Base-by-base conservation (phyloP, 2,888 invertebrate species). In the Clistopyga incitator region DNA sequence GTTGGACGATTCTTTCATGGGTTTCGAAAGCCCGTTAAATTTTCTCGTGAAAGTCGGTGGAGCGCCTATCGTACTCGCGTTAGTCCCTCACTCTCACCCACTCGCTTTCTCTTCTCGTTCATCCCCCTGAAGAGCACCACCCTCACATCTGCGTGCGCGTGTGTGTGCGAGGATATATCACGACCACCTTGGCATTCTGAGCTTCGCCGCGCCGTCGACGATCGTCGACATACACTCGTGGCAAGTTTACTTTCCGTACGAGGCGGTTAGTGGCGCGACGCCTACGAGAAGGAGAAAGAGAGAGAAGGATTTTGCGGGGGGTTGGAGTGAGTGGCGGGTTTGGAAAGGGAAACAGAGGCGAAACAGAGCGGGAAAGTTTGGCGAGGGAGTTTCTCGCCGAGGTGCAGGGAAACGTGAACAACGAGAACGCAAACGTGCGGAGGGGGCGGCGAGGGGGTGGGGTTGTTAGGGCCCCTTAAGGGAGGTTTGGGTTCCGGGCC, bases 1-100 rank as follows among this genome's bases (percentile, higher is more conserved):
- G 88, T 89, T 87, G 85, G 67, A 86, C 86, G 88, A 89, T 88
- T 89, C 88, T 89, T 90, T 89, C 87, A 85, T 87, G 87, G 84
- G 71, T 71, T 56, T 20, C 38, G 34, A 82, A 64, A 81, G 84
- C 81, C 77, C 87, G 87, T 90, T 87, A 86, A 90, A 89, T 88
- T 89, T 86, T 77, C 80, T 74, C 61, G 67, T 29, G 61, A 29
- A 65, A 34, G 18, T 52, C 64, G 52, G 38, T 59, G 47, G 68
- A 54, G 59, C 64, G 23, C 77, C 83, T 80, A 88, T 88, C 88
- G 88, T 91, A 88, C 77, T 88, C 89, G 88, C 90, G 89, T 91
- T 91, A 91, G 88, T 47, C 61, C 67, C 42, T 78, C 71, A 64
- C 68, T 74, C 45, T 77, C 54, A 72, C 54, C 68, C 77, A 78